Evolutionary conservation across 92 coral and sea anemone species (phyloP), one percentile per base, ranked within the genome.

Genomic region (Palythoa grandis): DNA sequence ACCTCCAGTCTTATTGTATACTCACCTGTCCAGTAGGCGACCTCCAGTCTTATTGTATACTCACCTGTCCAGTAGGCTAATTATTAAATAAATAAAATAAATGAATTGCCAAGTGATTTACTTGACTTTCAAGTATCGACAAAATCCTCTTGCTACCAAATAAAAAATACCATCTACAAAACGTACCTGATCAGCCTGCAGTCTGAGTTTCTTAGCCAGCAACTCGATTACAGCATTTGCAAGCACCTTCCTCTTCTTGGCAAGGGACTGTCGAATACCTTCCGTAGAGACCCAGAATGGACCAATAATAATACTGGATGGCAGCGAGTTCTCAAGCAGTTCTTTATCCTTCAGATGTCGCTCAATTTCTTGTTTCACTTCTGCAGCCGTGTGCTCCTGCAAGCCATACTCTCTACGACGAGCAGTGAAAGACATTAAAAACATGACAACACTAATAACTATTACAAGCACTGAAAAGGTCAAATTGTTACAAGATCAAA

Each of bases 281-380:
- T 96, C 99, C 0, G 99, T 96, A 77, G 89, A 83, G 48, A 96
- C 94, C 91, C 96, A 95, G 87, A 82, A 95, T 29, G 98, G 91
- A 52, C 99, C 99, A 78, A 96, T 92, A 82, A 95, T 95, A 52
- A 96, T 93, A 77, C 90, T 90, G 19, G 99, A 96, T 29, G 99
- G 98, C 61, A 96, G 78, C 24, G 93, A 88, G 93, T 91, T 95
- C 70, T 96, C 99, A 43, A 96, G 84, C 10, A 82, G 84, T 70
- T 94, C 99, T 73, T 96, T 96, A 84, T 96, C 97, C 80, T 87
- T 60, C 50, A 95, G 84, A 80, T 96, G 99, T 19, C 98, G 90
- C 77, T 96, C 99, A 70, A 96, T 96, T 86, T 96, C 99, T 72
- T 96, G 99, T n/a, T 96, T 96, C 82, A 96, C 99, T 52, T 96